Conservation (phyloP, 2,113 vertebrate species). For the Myotis yumanensis region DNA sequence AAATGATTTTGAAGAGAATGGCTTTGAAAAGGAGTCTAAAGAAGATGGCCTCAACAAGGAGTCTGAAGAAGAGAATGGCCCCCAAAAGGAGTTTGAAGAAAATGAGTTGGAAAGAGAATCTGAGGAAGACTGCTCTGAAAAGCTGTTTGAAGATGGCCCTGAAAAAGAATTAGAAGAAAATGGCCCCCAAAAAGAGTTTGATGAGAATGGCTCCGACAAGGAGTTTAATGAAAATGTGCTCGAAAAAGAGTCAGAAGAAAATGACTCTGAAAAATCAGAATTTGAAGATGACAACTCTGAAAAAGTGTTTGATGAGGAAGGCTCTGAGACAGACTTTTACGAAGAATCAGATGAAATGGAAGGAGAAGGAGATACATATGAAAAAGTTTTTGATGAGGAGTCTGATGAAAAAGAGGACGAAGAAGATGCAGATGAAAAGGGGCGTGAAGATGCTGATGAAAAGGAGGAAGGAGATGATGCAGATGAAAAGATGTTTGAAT, state of each 20-base stretch:
- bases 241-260: constrained; percentile 52
- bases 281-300: constrained; percentile 53
- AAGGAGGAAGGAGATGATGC: background rate
- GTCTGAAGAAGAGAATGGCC: constrained; percentile 44
- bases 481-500: background rate
- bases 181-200: background rate
- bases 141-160: background rate
- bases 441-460: background rate
- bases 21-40: constrained; percentile 33
- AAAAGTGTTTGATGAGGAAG: constrained; percentile 51
- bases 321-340: constrained; percentile 41
- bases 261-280: constrained; percentile 59
- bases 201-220: background rate
- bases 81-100: constrained; percentile 33
- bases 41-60: constrained; percentile 23
- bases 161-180: background rate
- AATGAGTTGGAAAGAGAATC: background rate
- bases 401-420: constrained; percentile 24
- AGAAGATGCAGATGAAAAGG: background rate
- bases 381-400: constrained; percentile 62
- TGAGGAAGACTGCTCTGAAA: background rate
- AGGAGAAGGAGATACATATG: constrained; percentile 45
- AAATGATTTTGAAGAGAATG: background rate
- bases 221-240: constrained; percentile 47
- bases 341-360: constrained; percentile 59